Evolutionary conservation across 2,888 invertebrate species (phyloP).

Genomic region (Dryococelus australis): DNA sequence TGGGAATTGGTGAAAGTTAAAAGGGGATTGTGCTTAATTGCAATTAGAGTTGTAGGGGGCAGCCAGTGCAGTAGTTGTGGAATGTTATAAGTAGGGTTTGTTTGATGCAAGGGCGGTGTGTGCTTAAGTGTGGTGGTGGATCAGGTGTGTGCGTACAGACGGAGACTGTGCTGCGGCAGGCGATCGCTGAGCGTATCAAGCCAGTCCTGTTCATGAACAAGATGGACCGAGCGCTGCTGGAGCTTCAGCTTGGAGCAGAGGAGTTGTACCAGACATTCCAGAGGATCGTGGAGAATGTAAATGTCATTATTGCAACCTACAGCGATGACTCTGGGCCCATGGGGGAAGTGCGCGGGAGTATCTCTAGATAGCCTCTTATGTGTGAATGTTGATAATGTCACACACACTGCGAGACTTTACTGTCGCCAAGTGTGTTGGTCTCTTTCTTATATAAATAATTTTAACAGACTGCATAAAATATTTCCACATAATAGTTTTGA

Average conservation of each 20-base stretch:
- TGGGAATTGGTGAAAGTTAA: too few species aligned
- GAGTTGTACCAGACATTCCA: conserved; percentile 99
- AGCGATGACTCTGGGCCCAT: conserved; percentile 97
- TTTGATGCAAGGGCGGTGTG: too few species aligned
- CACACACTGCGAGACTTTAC: too few species aligned
- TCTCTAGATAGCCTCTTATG: neutral
- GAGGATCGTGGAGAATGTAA: conserved; percentile 99
- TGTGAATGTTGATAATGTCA: neutral
- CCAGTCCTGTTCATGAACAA: conserved; percentile 99
- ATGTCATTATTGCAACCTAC: conserved; percentile 99
- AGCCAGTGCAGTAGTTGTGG: too few species aligned
- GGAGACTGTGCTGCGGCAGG: conserved; percentile 99
- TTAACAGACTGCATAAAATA: too few species aligned
- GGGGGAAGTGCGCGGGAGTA: conserved; percentile 94
- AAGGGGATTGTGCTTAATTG: too few species aligned
- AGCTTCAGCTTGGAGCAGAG: conserved; percentile 95
- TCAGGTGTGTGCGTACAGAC: conserved; percentile 99
- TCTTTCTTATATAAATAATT: too few species aligned
- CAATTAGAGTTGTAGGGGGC: too few species aligned
- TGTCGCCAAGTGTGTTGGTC: too few species aligned
- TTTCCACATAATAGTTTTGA: too few species aligned
- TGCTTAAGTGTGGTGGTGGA: conserved; percentile 42
- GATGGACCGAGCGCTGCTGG: conserved; percentile 99
- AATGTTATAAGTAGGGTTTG: too few species aligned
- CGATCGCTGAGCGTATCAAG: conserved; percentile 99